These are phyloP conservation scores for Agelastica alni DNA, from an alignment of 2,888 invertebrate genomes.

Conservation along the genomic window DNA sequence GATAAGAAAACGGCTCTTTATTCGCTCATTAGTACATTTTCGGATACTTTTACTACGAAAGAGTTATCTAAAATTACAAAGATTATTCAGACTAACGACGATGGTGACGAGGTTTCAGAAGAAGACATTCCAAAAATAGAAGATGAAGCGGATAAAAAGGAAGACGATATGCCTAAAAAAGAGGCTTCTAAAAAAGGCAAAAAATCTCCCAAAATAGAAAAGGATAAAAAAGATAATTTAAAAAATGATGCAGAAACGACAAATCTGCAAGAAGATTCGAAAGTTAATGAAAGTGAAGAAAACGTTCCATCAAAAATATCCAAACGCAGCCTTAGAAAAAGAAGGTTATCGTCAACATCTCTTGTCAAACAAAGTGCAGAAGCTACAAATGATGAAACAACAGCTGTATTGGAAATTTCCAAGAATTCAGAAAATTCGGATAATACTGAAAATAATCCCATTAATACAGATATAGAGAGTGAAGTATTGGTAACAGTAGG, in stretches of 20 bases:
- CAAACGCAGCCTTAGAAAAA: constrained; percentile 28
- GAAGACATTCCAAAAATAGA: no score
- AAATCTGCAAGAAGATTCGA: background rate
- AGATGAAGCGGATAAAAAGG: constrained; percentile 27
- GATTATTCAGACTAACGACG: constrained; percentile 62
- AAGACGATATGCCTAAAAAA: no score
- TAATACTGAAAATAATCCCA: constrained; percentile 41
- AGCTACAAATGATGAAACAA: constrained; percentile 30
- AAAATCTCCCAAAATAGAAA: constrained; percentile 13
- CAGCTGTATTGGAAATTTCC: constrained; percentile 25
- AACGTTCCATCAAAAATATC: background rate
- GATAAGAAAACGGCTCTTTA: constrained; percentile 43
- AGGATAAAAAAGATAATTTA: constrained; percentile 10
- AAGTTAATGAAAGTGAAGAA: background rate
- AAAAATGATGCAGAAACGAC: background rate
- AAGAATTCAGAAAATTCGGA: constrained; percentile 28
- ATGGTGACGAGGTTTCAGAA: constrained; percentile 59
- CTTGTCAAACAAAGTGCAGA: constrained; percentile 1
- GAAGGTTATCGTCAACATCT: constrained; percentile 26
- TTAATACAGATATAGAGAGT: constrained; percentile 10
- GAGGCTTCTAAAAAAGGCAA: constrained; percentile 22
- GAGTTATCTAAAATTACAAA: constrained; percentile 63
- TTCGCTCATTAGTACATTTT: constrained; percentile 45
- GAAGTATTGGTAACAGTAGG: constrained; percentile 38
- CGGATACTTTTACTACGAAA: constrained; percentile 41